Percentiles rank a stretch among this genome's conserved stretches.
Evolutionary conservation across 2,797 vertebrate species (phyloP).

Genomic region (Falco peregrinus): DNA sequence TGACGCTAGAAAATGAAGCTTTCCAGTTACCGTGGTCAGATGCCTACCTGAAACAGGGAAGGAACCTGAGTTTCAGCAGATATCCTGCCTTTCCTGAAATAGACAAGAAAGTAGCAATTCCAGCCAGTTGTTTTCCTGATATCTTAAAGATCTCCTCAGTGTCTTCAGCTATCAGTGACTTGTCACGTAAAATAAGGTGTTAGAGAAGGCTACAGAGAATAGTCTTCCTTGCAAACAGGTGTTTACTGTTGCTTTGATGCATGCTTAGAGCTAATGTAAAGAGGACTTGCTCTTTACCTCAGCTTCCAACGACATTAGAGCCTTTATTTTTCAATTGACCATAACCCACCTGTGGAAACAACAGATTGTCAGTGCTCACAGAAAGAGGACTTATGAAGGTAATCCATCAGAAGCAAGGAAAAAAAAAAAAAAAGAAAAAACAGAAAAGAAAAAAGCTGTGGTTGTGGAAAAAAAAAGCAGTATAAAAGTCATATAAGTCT

Average conservation of each 20-base stretch:
- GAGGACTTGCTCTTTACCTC: background rate
- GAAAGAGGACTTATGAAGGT: background rate
- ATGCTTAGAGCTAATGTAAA: background rate
- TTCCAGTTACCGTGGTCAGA: background rate
- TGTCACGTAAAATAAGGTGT: background rate
- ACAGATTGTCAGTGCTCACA: background rate
- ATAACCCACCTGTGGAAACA: background rate
- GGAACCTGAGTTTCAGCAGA: background rate
- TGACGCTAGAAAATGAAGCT: background rate
- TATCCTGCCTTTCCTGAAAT: background rate
- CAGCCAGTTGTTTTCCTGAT: background rate
- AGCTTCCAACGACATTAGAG: background rate
- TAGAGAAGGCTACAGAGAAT: fast-evolving
- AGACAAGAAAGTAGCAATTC: background rate
- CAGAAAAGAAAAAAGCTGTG: background rate
- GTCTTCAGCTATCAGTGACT: background rate
- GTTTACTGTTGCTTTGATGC: background rate
- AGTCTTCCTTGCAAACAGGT: background rate
- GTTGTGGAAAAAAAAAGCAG: background rate
- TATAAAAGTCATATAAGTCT: background rate
- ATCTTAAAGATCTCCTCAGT: background rate
- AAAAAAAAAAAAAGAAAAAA: background rate
- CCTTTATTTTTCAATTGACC: background rate
- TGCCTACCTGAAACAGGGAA: background rate
- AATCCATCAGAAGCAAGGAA: background rate